Evolutionary conservation across 2,797 vertebrate genomes (phyloP).

Genomic region (Sebastes vulpes): DNA sequence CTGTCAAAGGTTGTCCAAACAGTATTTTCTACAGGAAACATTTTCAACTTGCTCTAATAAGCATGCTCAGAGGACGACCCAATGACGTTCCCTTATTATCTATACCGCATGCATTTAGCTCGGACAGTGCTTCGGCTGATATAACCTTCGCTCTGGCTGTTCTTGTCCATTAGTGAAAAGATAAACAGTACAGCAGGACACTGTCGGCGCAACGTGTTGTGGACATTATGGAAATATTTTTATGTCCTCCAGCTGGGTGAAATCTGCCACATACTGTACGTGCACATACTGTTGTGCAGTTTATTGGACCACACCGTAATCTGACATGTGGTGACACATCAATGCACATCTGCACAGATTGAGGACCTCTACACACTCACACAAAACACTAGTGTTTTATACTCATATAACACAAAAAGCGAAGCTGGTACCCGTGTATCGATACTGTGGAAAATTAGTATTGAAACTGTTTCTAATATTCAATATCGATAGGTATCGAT

Average conservation of each 20-base stretch:
- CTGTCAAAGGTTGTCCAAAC: slow-evolving; percentile 48
- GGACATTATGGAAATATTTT: slow-evolving; percentile 22
- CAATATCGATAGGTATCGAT: too few relatives aligned
- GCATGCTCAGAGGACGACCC: slow-evolving; percentile 29
- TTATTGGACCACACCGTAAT: slow-evolving; percentile 21
- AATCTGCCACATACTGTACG: slow-evolving; percentile 13
- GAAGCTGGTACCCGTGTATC: too few relatives aligned
- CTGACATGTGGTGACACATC: slow-evolving; percentile 16
- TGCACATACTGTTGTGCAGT: not conserved
- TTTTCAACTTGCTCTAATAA: slow-evolving; percentile 34
- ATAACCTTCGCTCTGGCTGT: slow-evolving; percentile 27
- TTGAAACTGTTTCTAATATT: too few relatives aligned
- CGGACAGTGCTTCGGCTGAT: not conserved
- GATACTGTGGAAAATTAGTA: too few relatives aligned
- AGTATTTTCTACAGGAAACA: slow-evolving; percentile 34
- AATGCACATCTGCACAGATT: not conserved
- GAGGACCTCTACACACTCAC: not conserved
- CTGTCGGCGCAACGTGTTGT: slow-evolving; percentile 37
- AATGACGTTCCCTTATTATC: slow-evolving; percentile 40
- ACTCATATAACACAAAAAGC: too few relatives aligned
- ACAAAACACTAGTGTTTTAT: not conserved
- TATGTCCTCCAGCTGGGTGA: slow-evolving; percentile 30
- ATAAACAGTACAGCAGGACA: slow-evolving; percentile 40
- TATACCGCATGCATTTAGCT: slow-evolving; percentile 4
- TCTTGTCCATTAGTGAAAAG: slow-evolving; percentile 48